phyloP scores from a whole-genome alignment of 2,888 invertebrate species.

The Crocallis elinguaria region DNA sequence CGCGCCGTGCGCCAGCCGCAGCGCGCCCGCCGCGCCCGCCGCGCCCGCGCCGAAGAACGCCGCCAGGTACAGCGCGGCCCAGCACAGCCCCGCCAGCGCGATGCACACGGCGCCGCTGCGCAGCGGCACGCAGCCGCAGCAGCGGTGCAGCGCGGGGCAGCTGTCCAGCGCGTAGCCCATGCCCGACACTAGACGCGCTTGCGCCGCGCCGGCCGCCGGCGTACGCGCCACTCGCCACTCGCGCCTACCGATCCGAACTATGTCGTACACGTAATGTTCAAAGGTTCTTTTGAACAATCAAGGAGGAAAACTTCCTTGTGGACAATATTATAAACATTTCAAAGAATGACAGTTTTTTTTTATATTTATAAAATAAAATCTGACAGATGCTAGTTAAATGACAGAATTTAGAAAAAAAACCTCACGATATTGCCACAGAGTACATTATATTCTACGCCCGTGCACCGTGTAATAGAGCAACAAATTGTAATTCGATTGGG shows the following conservation, averaged over 20 bases:
- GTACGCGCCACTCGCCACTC: neutral
- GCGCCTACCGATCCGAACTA: neutral
- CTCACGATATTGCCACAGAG: too few relatives aligned
- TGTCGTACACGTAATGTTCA: too few relatives aligned
- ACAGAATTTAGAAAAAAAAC: too few relatives aligned
- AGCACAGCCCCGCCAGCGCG: slow-evolving; percentile 27
- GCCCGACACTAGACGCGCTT: neutral
- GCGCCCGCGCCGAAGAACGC: slow-evolving; percentile 26
- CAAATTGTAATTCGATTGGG: too few relatives aligned
- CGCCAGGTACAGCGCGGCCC: neutral
- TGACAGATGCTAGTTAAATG: too few relatives aligned
- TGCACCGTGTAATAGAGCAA: too few relatives aligned
- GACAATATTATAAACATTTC: too few relatives aligned
- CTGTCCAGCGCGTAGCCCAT: neutral
- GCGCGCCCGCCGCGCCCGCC: slow-evolving; percentile 8
- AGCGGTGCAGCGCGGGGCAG: neutral
- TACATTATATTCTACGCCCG: too few relatives aligned
- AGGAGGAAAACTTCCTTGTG: too few relatives aligned
- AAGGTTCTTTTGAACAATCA: too few relatives aligned
- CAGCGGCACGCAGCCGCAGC: neutral
- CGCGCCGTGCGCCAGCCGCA: slow-evolving; percentile 46
- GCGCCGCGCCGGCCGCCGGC: neutral
- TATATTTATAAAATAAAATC: too few relatives aligned
- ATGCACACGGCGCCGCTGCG: slow-evolving; percentile 23
- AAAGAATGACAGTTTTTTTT: too few relatives aligned